Conservation (phyloP, 2,797 vertebrate genomes). For the Thamnophis elegans region DNA sequence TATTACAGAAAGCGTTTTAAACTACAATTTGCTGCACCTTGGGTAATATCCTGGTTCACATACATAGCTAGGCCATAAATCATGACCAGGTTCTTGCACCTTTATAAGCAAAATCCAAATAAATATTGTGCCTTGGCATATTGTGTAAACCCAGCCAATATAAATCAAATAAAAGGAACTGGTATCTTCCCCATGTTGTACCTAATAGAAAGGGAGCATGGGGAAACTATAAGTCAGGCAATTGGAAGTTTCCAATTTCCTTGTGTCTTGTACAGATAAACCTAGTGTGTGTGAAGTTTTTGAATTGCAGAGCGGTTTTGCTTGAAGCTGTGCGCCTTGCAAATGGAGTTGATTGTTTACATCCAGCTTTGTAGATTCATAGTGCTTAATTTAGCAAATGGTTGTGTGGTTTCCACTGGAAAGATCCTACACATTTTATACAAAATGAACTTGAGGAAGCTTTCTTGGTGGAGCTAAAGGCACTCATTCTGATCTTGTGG, state of each 20-base stretch:
- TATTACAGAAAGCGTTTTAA: neutral
- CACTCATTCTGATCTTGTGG: neutral
- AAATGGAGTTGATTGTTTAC: slow-evolving; percentile 52
- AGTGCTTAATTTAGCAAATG: slow-evolving; percentile 42
- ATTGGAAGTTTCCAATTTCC: neutral
- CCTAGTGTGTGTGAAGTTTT: neutral
- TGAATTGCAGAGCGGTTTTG: neutral
- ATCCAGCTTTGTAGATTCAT: slow-evolving; percentile 47
- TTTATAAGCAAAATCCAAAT: neutral
- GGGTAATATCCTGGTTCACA: neutral
- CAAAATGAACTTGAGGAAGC: slow-evolving; percentile 29
- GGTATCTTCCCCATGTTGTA: neutral
- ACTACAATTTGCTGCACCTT: neutral
- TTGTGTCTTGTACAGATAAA: neutral
- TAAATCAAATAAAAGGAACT: neutral
- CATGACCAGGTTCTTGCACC: neutral
- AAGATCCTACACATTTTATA: slow-evolving; percentile 9
- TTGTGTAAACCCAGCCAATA: neutral
- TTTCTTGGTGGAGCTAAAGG: slow-evolving; percentile 39
- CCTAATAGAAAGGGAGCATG: neutral
- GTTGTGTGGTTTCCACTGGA: slow-evolving; percentile 12
- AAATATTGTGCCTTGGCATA: neutral
- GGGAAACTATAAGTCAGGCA: neutral
- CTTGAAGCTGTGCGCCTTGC: slow-evolving; percentile 16
- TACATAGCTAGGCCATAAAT: neutral